These are phyloP conservation scores for human (Homo sapiens) DNA, from an alignment of 2,113 vertebrate species.

Conservation along the genomic window DNA sequence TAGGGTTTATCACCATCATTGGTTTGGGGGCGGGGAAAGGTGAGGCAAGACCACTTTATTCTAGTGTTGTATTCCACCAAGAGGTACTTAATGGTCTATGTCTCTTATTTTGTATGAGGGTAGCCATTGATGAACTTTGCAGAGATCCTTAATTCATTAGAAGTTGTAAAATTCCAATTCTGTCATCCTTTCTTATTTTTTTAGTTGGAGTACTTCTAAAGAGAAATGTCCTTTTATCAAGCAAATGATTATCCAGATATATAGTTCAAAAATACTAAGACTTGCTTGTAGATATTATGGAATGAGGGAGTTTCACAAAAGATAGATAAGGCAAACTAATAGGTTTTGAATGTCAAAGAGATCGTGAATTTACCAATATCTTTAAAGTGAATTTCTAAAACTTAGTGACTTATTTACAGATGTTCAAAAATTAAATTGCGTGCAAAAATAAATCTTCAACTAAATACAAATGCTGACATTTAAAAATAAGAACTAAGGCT, in stretches of 20 bases:
- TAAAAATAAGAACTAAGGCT: slow-evolving; percentile 16
- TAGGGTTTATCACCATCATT: slow-evolving; percentile 4
- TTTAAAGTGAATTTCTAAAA: slow-evolving; percentile 49
- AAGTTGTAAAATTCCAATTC: background rate
- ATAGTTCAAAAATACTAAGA: slow-evolving; percentile 16
- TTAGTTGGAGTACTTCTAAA: background rate
- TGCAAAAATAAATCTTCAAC: background rate
- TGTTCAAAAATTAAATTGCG: slow-evolving; percentile 26
- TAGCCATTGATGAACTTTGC: background rate
- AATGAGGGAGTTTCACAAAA: slow-evolving; percentile 28
- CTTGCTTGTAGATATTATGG: background rate
- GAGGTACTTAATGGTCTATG: background rate
- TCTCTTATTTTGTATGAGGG: background rate
- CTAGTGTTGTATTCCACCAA: background rate
- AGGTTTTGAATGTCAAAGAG: slow-evolving; percentile 7
- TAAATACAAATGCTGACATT: background rate
- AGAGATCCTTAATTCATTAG: background rate
- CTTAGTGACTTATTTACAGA: background rate
- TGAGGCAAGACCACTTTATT: background rate
- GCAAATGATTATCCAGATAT: background rate
- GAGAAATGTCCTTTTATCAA: background rate
- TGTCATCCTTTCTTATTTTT: background rate
- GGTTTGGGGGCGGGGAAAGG: background rate
- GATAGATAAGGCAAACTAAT: background rate
- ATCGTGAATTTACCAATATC: background rate